phyloP scores from a whole-genome alignment of 2,113 vertebrate species.

The Pollimyrus isidori region DNA sequence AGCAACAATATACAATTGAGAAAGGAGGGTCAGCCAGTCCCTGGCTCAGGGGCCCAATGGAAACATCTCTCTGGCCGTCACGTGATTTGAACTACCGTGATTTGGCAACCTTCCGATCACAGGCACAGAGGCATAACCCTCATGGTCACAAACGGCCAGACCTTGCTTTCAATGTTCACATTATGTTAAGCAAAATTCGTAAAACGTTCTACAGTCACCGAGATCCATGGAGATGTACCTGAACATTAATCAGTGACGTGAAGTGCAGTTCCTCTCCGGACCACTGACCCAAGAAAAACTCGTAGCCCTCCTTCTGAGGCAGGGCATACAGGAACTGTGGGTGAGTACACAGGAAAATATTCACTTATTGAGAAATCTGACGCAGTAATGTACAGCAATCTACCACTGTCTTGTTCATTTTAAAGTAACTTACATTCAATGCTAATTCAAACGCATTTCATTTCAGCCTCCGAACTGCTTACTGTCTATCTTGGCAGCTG shows the following conservation, averaged over 20 bases:
- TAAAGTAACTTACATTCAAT: background rate
- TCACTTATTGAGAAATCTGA: background rate
- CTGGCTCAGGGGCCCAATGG: background rate
- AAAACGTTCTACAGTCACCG: background rate
- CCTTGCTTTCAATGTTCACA: background rate
- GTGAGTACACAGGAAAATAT: background rate
- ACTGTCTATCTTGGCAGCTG: background rate
- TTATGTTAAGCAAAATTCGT: background rate
- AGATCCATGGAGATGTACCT: constrained; percentile 61
- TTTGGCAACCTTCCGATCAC: background rate
- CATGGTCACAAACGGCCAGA: background rate
- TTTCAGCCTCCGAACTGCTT: background rate
- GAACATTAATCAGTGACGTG: constrained; percentile 88
- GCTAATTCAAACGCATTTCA: background rate
- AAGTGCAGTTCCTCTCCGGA: constrained; percentile 80
- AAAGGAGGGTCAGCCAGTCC: background rate
- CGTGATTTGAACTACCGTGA: background rate
- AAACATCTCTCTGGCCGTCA: background rate
- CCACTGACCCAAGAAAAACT: constrained; percentile 94
- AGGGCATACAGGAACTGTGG: constrained; percentile 83
- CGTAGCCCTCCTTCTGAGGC: constrained; percentile 86
- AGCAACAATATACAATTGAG: background rate
- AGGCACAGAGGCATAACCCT: background rate
- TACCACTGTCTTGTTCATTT: background rate
- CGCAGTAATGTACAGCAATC: background rate